phyloP scores from a whole-genome alignment of 2,888 invertebrate genomes.

The Microplitis manilae region DNA sequence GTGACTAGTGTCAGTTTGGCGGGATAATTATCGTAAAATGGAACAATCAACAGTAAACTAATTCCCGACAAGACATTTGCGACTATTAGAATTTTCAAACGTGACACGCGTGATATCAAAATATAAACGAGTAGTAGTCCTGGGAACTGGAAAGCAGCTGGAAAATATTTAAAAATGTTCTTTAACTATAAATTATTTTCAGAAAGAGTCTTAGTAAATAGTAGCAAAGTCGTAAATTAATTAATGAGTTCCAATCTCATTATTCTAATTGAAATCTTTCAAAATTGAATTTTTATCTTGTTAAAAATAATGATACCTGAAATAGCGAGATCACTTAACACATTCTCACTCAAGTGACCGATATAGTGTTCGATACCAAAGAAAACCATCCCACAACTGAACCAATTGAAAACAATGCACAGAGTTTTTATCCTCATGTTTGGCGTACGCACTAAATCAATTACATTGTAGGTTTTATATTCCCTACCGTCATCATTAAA shows the following conservation, averaged over 20 bases:
- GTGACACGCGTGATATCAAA: constrained; percentile 66
- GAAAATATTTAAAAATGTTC: constrained; percentile 35
- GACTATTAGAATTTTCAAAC: constrained; percentile 64
- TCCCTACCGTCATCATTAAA: constrained; percentile 58
- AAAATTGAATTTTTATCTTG: too few relatives aligned
- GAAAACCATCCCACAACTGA: constrained; percentile 75
- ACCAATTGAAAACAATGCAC: constrained; percentile 72
- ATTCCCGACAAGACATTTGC: constrained; percentile 62
- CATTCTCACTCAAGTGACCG: constrained; percentile 72
- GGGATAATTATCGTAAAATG: constrained; percentile 56
- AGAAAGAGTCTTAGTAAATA: too few relatives aligned
- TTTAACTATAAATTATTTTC: too few relatives aligned
- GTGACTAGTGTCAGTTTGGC: constrained; percentile 79
- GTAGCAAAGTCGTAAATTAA: too few relatives aligned
- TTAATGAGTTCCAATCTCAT: too few relatives aligned
- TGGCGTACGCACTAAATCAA: constrained; percentile 68
- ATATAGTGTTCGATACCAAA: constrained; percentile 75
- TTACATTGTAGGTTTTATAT: constrained; percentile 67
- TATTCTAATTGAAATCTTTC: constrained; percentile 60
- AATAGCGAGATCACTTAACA: constrained; percentile 73
- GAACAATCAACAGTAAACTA: constrained; percentile 58
- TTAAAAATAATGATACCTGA: background rate
- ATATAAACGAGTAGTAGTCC: constrained; percentile 62
- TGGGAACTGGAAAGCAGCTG: constrained; percentile 66
- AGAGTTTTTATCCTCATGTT: constrained; percentile 69